These are phyloP conservation scores for Drosophila pseudotalamancana DNA, from an alignment of 2,888 invertebrate species.

Conservation along the genomic window DNA sequence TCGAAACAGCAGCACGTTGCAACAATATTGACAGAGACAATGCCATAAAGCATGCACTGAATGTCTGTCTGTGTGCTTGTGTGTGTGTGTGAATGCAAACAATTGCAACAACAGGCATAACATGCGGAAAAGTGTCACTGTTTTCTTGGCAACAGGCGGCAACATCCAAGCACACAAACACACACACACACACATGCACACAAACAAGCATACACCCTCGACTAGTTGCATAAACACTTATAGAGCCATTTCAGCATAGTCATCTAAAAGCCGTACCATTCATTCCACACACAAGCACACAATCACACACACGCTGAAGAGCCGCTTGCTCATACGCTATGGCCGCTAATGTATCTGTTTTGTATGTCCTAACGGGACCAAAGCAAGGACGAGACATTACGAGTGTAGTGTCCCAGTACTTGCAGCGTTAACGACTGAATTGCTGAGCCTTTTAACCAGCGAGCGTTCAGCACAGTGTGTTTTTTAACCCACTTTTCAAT, in stretches of 20 bases:
- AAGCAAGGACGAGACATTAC: conserved; percentile 39
- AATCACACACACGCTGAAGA: conserved; percentile 20
- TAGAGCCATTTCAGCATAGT: conserved; percentile 72
- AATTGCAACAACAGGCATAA: conserved; percentile 75
- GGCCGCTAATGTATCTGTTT: conserved; percentile 78
- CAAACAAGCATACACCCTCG: conserved; percentile 19
- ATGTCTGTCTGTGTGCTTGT: conserved; percentile 13
- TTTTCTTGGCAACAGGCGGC: conserved; percentile 66
- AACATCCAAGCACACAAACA: conserved; percentile 31
- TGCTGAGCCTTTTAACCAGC: conserved; percentile 36
- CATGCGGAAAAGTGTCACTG: conserved; percentile 76
- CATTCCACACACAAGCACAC: conserved; percentile 25
- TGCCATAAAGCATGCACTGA: conserved; percentile 68
- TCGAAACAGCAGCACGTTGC: conserved; percentile 51
- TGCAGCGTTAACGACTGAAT: conserved; percentile 37
- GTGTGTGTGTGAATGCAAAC: conserved; percentile 51
- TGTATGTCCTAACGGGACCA: conserved; percentile 57
- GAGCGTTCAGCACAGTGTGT: conserved; percentile 14
- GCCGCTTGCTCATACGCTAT: conserved; percentile 53
- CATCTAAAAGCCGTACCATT: conserved; percentile 73
- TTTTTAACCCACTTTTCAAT: conserved; percentile 17
- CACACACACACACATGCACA: conserved; percentile 13
- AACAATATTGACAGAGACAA: conserved; percentile 76
- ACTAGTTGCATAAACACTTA: conserved; percentile 74
- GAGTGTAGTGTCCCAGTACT: conserved; percentile 30